These are phyloP conservation scores for Parauchenoglanis punctatus DNA, from an alignment of 2,797 vertebrate genomes.

Conservation along the genomic window DNA sequence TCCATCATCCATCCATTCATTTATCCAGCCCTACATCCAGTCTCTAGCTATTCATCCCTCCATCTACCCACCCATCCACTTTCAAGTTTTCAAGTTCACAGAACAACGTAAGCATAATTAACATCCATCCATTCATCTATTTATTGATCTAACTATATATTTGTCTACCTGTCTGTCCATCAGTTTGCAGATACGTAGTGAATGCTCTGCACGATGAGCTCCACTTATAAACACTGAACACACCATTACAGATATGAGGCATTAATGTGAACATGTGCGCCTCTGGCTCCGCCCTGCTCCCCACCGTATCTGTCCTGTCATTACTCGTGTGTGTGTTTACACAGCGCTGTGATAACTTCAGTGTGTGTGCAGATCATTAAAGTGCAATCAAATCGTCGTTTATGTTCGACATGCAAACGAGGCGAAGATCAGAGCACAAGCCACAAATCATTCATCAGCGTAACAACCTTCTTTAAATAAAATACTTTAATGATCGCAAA, in stretches of 20 bases:
- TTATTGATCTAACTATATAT: background rate
- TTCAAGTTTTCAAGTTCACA: background rate
- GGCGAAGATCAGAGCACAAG: slow-evolving; percentile 6
- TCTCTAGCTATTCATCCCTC: background rate
- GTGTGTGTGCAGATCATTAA: slow-evolving; percentile 25
- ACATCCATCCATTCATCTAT: background rate
- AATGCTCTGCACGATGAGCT: background rate
- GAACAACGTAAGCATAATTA: background rate
- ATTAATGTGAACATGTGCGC: slow-evolving; percentile 6
- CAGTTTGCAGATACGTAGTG: background rate
- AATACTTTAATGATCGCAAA: background rate
- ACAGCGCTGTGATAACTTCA: slow-evolving; percentile 27
- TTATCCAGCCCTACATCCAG: background rate
- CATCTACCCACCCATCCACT: background rate
- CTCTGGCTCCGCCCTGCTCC: background rate
- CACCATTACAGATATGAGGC: slow-evolving; percentile 24
- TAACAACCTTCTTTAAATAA: slow-evolving; percentile 11
- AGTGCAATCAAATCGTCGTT: slow-evolving; percentile 15
- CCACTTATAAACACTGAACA: background rate
- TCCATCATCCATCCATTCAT: background rate
- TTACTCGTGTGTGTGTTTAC: slow-evolving; percentile 27
- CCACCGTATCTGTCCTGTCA: slow-evolving; percentile 16
- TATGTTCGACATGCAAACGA: background rate
- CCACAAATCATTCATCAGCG: slow-evolving; percentile 9
- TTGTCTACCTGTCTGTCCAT: background rate